Evolutionary conservation across 2,888 invertebrate species (phyloP).

Genomic region (Bibio marci): DNA sequence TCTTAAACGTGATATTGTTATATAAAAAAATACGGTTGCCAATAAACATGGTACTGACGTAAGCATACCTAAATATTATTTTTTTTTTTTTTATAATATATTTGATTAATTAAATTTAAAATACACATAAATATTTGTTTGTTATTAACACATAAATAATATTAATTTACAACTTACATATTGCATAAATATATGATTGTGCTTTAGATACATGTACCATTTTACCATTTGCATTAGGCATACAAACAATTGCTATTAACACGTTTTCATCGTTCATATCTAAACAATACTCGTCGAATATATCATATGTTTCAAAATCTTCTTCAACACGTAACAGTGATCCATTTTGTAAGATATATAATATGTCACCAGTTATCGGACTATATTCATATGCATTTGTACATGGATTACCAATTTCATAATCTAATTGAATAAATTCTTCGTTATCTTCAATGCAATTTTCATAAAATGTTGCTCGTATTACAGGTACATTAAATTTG

Average conservation of each 20-base stretch:
- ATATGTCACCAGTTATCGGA: constrained; percentile 17
- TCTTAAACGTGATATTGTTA: constrained; percentile 13
- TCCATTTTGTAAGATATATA: constrained; percentile 25
- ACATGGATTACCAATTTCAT: constrained; percentile 25
- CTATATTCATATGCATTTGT: constrained; percentile 8
- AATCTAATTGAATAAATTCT: constrained; percentile 14
- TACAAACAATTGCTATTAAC: constrained; percentile 23
- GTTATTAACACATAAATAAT: not conserved
- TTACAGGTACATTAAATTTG: constrained; percentile 14
- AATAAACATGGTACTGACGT: constrained; percentile 6
- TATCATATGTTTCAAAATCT: constrained; percentile 18
- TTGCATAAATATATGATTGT: constrained; percentile 3
- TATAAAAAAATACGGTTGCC: constrained; percentile 3
- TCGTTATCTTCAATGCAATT: constrained; percentile 27
- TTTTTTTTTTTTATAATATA: not conserved
- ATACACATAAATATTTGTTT: not conserved
- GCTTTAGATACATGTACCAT: constrained; percentile 1
- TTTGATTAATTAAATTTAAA: not conserved
- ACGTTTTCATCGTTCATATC: constrained; percentile 21
- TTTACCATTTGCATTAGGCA: not conserved
- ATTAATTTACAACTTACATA: not conserved
- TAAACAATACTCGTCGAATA: constrained; percentile 22
- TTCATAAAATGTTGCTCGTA: constrained; percentile 23
- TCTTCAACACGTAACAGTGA: constrained; percentile 22
- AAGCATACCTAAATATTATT: constrained; percentile 2